A percentile compares a stretch with the other conserved stretches of the same genome.
These are phyloP conservation scores for Trachurus trachurus DNA, from an alignment of 2,797 vertebrate genomes.

Conservation along the genomic window DNA sequence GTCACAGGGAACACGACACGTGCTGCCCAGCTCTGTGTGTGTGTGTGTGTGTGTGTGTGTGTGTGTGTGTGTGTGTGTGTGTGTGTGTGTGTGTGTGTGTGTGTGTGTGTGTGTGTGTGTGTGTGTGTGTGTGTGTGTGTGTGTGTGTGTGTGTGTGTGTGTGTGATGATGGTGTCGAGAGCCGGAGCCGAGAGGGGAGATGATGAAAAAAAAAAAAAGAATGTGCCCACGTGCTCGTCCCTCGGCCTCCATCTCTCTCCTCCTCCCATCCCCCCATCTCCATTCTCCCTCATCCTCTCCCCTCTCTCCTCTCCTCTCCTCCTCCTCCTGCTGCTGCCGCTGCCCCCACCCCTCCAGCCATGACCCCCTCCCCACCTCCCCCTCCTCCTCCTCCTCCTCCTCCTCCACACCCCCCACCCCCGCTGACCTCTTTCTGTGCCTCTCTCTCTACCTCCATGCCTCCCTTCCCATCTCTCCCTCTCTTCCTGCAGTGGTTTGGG, in stretches of 20 bases:
- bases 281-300: conserved; percentile 52
- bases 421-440: conserved; percentile 66
- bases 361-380: conserved; percentile 47
- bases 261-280: conserved; percentile 51
- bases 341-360: conserved; percentile 41
- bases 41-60: too few relatives aligned
- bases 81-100: too few relatives aligned
- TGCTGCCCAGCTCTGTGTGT: background rate
- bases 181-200: background rate
- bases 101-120: too few relatives aligned
- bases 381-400: conserved; percentile 21
- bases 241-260: conserved; percentile 54
- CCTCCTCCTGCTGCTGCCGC: conserved; percentile 13
- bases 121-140: too few relatives aligned
- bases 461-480: conserved; percentile 21
- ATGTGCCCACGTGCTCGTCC: conserved; percentile 35
- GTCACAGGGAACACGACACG: background rate
- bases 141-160: too few relatives aligned
- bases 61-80: too few relatives aligned
- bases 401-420: conserved; percentile 39
- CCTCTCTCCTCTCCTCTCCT: conserved; percentile 23
- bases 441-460: conserved; percentile 2
- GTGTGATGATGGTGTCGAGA: background rate
- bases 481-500: conserved; percentile 50
- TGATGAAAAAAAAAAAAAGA: conserved; percentile 8